Conservation (phyloP, 2,797 vertebrate genomes). For the Amblyopsis hoosieri region DNA sequence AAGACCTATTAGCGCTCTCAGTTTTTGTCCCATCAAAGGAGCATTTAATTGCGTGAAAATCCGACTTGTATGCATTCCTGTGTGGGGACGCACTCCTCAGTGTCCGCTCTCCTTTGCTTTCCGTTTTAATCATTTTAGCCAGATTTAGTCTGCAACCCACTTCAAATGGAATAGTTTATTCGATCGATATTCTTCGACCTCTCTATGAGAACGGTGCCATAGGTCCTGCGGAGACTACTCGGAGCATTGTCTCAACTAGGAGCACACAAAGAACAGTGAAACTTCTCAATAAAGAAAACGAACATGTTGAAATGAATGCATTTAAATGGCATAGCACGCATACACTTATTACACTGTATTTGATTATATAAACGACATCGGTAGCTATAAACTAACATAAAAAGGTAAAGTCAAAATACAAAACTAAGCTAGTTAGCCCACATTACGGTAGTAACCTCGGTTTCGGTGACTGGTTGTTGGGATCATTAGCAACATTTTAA, state of each 20-base stretch:
- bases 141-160: slow-evolving; percentile 24
- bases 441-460: too few relatives aligned
- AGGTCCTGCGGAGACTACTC: slow-evolving; percentile 53
- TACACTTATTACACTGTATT: not conserved
- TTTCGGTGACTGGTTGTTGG: too few relatives aligned
- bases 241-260: slow-evolving; percentile 55
- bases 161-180: slow-evolving; percentile 10
- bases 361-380: too few relatives aligned
- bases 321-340: not conserved
- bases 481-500: too few relatives aligned
- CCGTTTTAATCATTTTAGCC: slow-evolving; percentile 88
- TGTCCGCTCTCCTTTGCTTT: slow-evolving; percentile 88
- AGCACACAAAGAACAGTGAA: slow-evolving; percentile 23
- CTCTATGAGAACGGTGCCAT: slow-evolving; percentile 56
- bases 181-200: slow-evolving; percentile 9
- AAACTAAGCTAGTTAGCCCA: too few relatives aligned
- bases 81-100: slow-evolving; percentile 92
- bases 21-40: slow-evolving; percentile 88
- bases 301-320: not conserved
- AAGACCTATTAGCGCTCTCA: slow-evolving; percentile 71
- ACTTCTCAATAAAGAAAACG: slow-evolving; percentile 17
- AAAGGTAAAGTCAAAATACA: too few relatives aligned
- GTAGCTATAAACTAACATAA: too few relatives aligned
- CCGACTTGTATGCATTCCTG: slow-evolving; percentile 91
- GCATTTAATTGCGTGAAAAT: slow-evolving; percentile 93